Conservation (phyloP, 2,113 vertebrate genomes). For the Pachyramphus minor region DNA sequence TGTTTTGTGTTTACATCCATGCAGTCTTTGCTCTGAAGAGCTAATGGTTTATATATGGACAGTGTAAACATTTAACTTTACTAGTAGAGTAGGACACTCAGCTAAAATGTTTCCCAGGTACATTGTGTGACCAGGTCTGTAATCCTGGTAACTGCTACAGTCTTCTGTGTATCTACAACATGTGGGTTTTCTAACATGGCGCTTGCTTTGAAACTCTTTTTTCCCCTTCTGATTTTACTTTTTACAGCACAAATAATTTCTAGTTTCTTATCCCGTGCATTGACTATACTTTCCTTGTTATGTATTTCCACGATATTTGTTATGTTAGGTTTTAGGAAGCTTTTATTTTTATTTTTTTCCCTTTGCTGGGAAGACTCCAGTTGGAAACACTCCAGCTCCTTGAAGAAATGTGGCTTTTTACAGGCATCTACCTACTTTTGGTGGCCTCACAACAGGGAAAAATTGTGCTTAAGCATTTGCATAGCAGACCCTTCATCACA, state of each 20-base stretch:
- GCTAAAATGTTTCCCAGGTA: rapidly evolving
- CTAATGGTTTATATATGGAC: neutral
- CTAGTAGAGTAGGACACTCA: neutral
- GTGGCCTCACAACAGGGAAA: neutral
- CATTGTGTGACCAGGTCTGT: rapidly evolving
- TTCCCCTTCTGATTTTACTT: neutral
- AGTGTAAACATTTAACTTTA: neutral
- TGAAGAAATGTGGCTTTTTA: neutral
- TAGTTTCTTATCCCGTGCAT: neutral
- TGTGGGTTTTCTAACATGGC: neutral
- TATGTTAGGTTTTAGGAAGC: rapidly evolving
- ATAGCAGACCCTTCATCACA: neutral
- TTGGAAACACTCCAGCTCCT: neutral
- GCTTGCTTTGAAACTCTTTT: neutral
- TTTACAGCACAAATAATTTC: neutral
- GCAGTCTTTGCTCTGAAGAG: neutral
- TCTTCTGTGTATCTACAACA: neutral
- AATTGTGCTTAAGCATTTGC: neutral
- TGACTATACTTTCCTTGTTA: neutral
- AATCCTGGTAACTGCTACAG: neutral
- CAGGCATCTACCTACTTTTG: neutral
- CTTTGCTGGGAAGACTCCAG: neutral
- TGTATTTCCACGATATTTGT: neutral
- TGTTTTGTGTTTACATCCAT: neutral
- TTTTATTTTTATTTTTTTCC: too few relatives aligned